Conservation (phyloP, 2,888 invertebrate genomes). For the Sceliomorpha sp. region DNA sequence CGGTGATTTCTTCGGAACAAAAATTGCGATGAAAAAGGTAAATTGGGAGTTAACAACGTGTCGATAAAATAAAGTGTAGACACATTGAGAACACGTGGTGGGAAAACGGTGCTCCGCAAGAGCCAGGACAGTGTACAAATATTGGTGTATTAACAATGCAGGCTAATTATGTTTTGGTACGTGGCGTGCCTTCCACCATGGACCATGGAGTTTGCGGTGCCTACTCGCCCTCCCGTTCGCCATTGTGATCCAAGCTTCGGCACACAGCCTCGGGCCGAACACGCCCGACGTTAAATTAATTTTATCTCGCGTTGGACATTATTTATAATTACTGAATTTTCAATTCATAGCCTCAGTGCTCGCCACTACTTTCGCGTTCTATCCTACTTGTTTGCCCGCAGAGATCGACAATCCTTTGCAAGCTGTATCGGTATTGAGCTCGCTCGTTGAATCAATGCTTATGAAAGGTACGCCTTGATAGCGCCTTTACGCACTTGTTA, state of each 20-base stretch:
- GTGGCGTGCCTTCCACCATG: conserved; percentile 63
- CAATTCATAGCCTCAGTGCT: conserved; percentile 57
- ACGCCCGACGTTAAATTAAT: conserved; percentile 79
- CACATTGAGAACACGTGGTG: conserved; percentile 66
- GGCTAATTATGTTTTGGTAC: conserved; percentile 80
- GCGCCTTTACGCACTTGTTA: too few species aligned
- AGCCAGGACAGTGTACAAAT: conserved; percentile 78
- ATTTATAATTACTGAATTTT: too few species aligned
- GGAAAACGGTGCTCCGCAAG: conserved; percentile 50
- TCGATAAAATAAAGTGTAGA: conserved; percentile 67
- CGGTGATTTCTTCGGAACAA: conserved; percentile 29
- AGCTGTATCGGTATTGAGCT: too few species aligned
- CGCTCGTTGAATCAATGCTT: too few species aligned
- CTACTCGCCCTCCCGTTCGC: conserved; percentile 70
- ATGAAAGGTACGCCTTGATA: too few species aligned
- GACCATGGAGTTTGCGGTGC: conserved; percentile 68
- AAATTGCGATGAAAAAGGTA: conserved; percentile 44
- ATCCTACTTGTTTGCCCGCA: too few species aligned
- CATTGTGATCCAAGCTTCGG: conserved; percentile 78
- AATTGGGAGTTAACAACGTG: conserved; percentile 63
- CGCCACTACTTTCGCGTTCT: neutral
- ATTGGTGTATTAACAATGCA: conserved; percentile 80
- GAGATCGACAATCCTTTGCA: too few species aligned
- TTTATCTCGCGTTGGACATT: conserved; percentile 78
- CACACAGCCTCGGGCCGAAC: conserved; percentile 74